Conservation (phyloP, 2,888 invertebrate species). For the Frankliniella intonsa region DNA sequence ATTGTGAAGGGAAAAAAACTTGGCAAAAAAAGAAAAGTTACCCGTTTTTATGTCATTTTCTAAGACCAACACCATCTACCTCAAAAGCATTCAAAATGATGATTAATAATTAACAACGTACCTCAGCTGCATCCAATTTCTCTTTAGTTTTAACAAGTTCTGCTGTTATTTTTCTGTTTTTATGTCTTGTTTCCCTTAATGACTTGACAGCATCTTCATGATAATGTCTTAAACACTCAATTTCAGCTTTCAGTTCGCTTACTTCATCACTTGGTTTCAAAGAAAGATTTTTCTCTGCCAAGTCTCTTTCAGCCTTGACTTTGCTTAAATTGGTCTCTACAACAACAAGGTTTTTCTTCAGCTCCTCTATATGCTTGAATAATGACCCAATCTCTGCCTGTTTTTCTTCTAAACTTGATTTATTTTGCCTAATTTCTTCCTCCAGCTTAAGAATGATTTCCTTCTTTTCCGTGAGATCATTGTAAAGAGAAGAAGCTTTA, state of each 20-base stretch:
- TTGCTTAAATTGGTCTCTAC: background rate
- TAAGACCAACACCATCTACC: background rate
- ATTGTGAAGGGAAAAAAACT: too few relatives aligned
- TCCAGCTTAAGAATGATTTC: background rate
- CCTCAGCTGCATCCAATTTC: background rate
- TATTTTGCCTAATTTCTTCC: background rate
- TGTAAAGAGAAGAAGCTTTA: background rate
- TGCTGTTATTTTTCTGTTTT: background rate
- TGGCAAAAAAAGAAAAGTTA: background rate
- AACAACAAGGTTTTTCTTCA: background rate
- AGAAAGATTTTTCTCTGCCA: background rate
- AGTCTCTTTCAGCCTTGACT: background rate
- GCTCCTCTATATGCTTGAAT: background rate
- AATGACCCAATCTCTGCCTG: background rate
- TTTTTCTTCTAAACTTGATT: background rate
- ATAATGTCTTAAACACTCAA: background rate
- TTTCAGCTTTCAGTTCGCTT: background rate
- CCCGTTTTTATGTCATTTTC: background rate
- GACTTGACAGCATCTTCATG: background rate
- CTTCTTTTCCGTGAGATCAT: background rate
- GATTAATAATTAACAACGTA: background rate
- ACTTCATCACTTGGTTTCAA: background rate
- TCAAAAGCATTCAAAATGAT: too few relatives aligned
- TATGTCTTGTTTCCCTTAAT: background rate
- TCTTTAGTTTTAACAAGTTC: background rate